Evolutionary conservation across 2,888 invertebrate species (phyloP).

Genomic region (Minunthozetes semirufus): DNA sequence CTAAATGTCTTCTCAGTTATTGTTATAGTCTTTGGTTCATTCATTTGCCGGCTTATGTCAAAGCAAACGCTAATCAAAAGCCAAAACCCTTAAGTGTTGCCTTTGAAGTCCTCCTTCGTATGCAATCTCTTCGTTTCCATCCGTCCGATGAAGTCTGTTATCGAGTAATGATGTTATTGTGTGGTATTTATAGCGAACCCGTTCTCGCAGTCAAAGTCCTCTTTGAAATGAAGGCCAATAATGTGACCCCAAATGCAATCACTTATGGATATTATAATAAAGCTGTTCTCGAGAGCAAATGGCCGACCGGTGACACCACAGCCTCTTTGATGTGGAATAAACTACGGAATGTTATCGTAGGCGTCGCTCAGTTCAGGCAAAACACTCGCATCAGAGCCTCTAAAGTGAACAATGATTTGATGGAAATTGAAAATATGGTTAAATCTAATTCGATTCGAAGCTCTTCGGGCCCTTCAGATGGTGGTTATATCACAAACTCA

Average conservation of each 20-base stretch:
- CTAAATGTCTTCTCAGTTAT: constrained; percentile 57
- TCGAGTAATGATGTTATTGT: constrained; percentile 95
- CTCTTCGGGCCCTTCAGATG: background rate
- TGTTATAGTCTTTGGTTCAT: constrained; percentile 81
- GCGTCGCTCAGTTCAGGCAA: constrained; percentile 77
- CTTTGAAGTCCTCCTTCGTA: constrained; percentile 76
- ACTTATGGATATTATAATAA: constrained; percentile 85
- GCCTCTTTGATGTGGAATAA: constrained; percentile 88
- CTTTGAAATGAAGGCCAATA: constrained; percentile 84
- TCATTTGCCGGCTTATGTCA: constrained; percentile 77
- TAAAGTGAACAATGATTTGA: background rate
- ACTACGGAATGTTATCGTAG: constrained; percentile 80
- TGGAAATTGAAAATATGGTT: constrained; percentile 1
- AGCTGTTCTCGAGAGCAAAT: constrained; percentile 84
- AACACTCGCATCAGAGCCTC: constrained; percentile 53
- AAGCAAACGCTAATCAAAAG: constrained; percentile 55
- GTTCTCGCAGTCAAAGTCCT: constrained; percentile 78
- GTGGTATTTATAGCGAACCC: constrained; percentile 87
- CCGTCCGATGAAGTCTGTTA: constrained; percentile 96
- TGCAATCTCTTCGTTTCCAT: constrained; percentile 71
- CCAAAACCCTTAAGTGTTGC: constrained; percentile 71
- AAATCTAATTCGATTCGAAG: background rate
- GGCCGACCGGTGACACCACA: constrained; percentile 72
- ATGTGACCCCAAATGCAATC: constrained; percentile 91
- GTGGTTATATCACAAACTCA: background rate